Percentiles rank a stretch among this genome's conserved stretches.
These are phyloP conservation scores for Centruroides vittatus DNA, from an alignment of 1,140 invertebrate genomes.

Conservation along the genomic window DNA sequence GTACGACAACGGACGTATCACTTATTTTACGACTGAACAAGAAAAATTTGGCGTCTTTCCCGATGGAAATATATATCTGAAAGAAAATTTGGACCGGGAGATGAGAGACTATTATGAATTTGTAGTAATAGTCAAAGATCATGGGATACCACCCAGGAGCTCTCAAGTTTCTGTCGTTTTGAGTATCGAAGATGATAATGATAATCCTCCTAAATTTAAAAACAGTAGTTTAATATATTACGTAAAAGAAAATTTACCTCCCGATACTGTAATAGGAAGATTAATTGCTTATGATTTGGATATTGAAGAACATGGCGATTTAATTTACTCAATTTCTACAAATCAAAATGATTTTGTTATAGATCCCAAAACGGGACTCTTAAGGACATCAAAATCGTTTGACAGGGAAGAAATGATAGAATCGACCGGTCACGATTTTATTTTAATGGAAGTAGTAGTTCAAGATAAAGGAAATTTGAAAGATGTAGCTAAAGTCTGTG, in stretches of 20 bases:
- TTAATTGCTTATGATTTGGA: constrained; percentile 72
- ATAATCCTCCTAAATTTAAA: constrained; percentile 60
- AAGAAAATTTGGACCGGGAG: constrained; percentile 67
- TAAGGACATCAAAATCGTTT: constrained; percentile 66
- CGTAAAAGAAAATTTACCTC: constrained; percentile 68
- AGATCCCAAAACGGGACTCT: constrained; percentile 78
- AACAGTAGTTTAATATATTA: constrained; percentile 38
- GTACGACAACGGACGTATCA: constrained; percentile 61
- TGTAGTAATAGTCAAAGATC: constrained; percentile 64
- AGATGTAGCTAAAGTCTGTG: constrained; percentile 66
- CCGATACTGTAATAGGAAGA: constrained; percentile 76
- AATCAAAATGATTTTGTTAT: constrained; percentile 67
- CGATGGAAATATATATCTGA: constrained; percentile 71
- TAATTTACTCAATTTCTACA: constrained; percentile 62
- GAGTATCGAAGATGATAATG: constrained; percentile 88
- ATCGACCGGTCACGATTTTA: constrained; percentile 53
- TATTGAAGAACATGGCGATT: constrained; percentile 74
- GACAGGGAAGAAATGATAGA: constrained; percentile 69
- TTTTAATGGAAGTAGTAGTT: constrained; percentile 67
- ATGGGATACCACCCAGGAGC: constrained; percentile 53
- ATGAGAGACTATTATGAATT: constrained; percentile 75
- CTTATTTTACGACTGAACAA: constrained; percentile 57
- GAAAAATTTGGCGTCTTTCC: constrained; percentile 78
- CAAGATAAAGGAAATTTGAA: constrained; percentile 71
- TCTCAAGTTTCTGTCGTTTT: constrained; percentile 73